Percentiles rank a stretch among this genome's conserved stretches.
Evolutionary conservation across 2,888 invertebrate genomes (phyloP).

Genomic region (Lasioglossum morio): DNA sequence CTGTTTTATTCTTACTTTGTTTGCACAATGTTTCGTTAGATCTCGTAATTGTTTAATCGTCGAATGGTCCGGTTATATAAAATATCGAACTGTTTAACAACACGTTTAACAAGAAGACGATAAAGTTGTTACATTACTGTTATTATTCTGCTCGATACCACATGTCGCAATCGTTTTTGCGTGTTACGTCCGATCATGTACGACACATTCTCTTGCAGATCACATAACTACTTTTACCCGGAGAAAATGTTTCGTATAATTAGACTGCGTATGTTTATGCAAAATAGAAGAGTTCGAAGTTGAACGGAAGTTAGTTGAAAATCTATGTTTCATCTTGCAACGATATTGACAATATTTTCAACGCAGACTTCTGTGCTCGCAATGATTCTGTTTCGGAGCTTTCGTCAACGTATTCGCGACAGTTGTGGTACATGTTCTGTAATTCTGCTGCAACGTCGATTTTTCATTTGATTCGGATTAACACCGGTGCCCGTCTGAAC

Average conservation of each 20-base stretch:
- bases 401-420: too few species aligned
- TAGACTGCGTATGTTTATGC: constrained; percentile 6
- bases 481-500: background rate
- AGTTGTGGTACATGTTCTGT: too few species aligned
- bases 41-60: too few species aligned
- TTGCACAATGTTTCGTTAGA: too few species aligned
- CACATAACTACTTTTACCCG: constrained; percentile 2
- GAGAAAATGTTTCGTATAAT: background rate
- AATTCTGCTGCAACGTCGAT: background rate
- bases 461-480: background rate
- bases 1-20: too few species aligned
- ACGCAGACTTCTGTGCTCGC: too few species aligned
- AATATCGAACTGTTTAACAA: background rate
- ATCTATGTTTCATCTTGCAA: background rate
- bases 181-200: background rate
- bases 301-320: background rate
- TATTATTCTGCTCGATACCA: background rate
- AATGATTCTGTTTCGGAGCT: too few species aligned
- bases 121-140: background rate
- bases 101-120: background rate
- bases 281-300: background rate
- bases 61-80: background rate
- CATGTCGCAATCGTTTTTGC: background rate
- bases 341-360: background rate
- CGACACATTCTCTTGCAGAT: background rate